These are phyloP conservation scores for Sturnira hondurensis DNA, from an alignment of 2,113 vertebrate genomes.

Conservation along the genomic window DNA sequence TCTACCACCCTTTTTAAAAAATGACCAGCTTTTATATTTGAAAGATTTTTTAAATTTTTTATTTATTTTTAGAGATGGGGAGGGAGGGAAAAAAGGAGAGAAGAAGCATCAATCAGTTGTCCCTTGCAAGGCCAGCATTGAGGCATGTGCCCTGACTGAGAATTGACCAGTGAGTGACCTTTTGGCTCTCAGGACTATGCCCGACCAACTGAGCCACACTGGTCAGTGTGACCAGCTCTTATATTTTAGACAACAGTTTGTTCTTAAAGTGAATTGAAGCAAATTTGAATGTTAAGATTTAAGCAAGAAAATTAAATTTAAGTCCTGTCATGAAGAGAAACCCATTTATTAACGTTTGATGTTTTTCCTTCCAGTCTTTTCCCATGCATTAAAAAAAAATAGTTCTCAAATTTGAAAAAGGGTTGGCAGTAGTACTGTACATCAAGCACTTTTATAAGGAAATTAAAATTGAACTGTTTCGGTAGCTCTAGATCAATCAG, in stretches of 20 bases:
- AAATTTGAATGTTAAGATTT: conserved; percentile 16
- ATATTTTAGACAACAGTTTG: not conserved
- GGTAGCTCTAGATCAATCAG: not conserved
- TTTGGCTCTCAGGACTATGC: too few species aligned
- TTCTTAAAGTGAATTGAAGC: not conserved
- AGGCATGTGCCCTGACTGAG: too few species aligned
- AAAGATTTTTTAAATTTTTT: too few species aligned
- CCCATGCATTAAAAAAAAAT: not conserved
- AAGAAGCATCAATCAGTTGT: too few species aligned
- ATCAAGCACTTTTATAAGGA: not conserved
- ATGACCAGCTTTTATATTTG: not conserved
- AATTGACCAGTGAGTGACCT: too few species aligned
- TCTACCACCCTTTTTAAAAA: not conserved
- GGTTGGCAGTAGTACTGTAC: not conserved
- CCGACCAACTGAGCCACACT: too few species aligned
- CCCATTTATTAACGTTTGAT: not conserved
- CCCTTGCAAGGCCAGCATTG: too few species aligned
- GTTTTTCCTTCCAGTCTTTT: not conserved
- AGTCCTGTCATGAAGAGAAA: not conserved
- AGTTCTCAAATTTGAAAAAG: not conserved
- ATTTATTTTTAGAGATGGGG: too few species aligned
- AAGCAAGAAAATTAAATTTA: conserved; percentile 6
- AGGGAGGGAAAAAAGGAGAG: too few species aligned
- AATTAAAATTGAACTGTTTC: not conserved
- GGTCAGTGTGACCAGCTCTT: not conserved